Percentiles rank a stretch among this genome's conserved stretches.
Evolutionary conservation across 2,113 vertebrate genomes (phyloP).

Genomic region (Pteropus alecto): DNA sequence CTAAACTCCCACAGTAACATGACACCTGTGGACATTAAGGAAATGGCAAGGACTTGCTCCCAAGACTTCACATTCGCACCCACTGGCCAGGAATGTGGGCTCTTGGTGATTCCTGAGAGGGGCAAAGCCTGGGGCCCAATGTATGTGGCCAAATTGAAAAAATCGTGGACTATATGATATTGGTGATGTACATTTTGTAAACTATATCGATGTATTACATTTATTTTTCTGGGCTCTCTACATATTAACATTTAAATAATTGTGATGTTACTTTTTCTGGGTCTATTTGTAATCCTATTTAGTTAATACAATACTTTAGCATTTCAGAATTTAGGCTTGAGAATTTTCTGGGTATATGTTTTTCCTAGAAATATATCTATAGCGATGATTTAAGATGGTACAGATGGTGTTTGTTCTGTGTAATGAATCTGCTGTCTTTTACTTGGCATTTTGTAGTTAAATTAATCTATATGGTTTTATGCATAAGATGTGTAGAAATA

Average conservation of each 20-base stretch:
- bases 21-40: conserved; percentile 85
- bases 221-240: not conserved
- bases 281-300: conserved; percentile 6
- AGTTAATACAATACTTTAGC: not conserved
- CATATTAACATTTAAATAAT: not conserved
- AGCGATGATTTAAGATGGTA: conserved; percentile 48
- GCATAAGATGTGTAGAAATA: conserved; percentile 40
- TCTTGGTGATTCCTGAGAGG: conserved; percentile 90
- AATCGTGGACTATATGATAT: conserved; percentile 37
- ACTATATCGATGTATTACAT: not conserved
- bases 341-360: conserved; percentile 29
- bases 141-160: conserved; percentile 92
- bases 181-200: conserved; percentile 1
- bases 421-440: conserved; percentile 58
- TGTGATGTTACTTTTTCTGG: not conserved
- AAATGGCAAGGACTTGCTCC: conserved; percentile 82
- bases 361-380: conserved; percentile 29
- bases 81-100: conserved; percentile 81
- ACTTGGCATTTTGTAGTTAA: conserved; percentile 60
- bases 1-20: conserved; percentile 84
- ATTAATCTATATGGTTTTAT: conserved; percentile 46
- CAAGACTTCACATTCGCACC: conserved; percentile 86
- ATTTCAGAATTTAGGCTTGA: not conserved
- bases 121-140: conserved; percentile 94
- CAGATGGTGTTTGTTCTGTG: conserved; percentile 61